These are phyloP conservation scores for Melanogrammus aeglefinus DNA, from an alignment of 2,797 vertebrate genomes.

Conservation along the genomic window DNA sequence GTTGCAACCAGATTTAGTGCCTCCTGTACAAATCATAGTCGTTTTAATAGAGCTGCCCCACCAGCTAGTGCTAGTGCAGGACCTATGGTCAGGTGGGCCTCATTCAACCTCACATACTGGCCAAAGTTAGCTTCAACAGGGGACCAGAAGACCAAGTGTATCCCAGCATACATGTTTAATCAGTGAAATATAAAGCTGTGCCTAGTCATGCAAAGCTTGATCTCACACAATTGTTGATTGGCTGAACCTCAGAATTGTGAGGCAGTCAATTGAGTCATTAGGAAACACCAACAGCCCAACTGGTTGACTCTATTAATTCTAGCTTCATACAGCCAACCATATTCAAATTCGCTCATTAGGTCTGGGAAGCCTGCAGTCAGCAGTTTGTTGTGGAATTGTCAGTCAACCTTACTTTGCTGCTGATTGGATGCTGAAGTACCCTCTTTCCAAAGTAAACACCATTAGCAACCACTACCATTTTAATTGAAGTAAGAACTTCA, in stretches of 20 bases:
- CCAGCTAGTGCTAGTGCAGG: constrained; percentile 70
- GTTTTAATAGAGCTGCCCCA: constrained; percentile 77
- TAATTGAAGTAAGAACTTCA: not conserved
- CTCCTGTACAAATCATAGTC: constrained; percentile 82
- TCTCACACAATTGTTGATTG: not conserved
- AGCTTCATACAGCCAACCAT: not conserved
- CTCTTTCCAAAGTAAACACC: not conserved
- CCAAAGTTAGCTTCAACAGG: constrained; percentile 69
- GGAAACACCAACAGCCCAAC: not conserved
- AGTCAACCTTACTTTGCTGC: not conserved
- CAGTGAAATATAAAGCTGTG: not conserved
- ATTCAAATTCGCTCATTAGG: not conserved
- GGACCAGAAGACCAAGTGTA: not conserved
- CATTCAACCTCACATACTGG: constrained; percentile 70
- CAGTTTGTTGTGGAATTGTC: not conserved
- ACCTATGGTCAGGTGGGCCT: constrained; percentile 75
- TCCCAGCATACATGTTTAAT: not conserved
- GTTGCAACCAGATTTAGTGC: constrained; percentile 78
- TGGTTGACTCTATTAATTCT: not conserved
- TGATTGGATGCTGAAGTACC: not conserved
- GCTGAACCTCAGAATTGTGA: not conserved
- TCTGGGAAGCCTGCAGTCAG: not conserved
- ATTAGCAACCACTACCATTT: constrained; percentile 3
- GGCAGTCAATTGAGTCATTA: not conserved
- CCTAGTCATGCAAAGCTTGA: not conserved